Evolutionary conservation across 2,888 invertebrate species (phyloP).

Genomic region (Trachelus troglodyta): DNA sequence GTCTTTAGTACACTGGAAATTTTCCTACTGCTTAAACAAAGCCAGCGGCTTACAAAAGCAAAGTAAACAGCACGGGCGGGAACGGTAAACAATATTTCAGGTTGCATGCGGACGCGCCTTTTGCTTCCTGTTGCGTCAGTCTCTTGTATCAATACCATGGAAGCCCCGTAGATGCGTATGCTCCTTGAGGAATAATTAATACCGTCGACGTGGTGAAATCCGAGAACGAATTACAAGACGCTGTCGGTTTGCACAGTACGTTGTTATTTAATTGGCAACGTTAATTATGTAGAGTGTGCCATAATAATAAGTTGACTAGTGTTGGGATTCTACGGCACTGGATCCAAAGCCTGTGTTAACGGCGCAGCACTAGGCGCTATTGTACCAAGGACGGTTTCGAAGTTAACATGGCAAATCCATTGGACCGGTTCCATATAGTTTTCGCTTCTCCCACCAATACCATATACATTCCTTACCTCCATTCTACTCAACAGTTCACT

Average conservation of each 20-base stretch:
- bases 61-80: background rate
- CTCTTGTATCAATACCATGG: background rate
- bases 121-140: background rate
- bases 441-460: background rate
- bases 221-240: background rate
- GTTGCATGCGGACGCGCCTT: background rate
- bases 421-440: constrained; percentile 16
- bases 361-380: background rate
- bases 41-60: background rate
- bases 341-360: background rate
- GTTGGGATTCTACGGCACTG: background rate
- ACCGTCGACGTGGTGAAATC: background rate
- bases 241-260: background rate
- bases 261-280: background rate
- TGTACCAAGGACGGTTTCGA: background rate
- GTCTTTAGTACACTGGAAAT: background rate
- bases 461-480: background rate
- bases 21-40: background rate
- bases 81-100: background rate
- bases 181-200: background rate
- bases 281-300: background rate
- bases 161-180: background rate
- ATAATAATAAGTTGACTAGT: background rate
- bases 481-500: background rate
- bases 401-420: constrained; percentile 14